Evolutionary conservation across 2,797 vertebrate species (phyloP).

Genomic region (Cryptoprocta ferox): DNA sequence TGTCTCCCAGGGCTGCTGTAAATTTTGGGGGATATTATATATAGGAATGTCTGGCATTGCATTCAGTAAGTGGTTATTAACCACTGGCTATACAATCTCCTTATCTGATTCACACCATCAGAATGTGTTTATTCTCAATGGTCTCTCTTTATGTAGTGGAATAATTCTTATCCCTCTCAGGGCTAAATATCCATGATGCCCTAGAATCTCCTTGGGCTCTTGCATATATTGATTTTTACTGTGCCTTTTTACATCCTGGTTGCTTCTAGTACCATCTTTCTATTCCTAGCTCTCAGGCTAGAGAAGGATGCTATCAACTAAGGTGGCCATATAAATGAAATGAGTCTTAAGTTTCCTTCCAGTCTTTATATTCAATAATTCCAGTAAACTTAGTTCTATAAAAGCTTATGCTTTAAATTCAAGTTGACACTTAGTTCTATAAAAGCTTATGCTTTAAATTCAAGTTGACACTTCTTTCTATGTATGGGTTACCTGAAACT

Average conservation of each 20-base stretch:
- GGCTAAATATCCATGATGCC: background rate
- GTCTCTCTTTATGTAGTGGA: background rate
- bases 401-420: background rate
- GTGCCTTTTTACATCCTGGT: background rate
- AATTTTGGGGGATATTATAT: background rate
- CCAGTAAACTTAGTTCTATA: background rate
- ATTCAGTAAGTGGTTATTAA: background rate
- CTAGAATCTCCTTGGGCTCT: background rate
- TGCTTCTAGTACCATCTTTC: background rate
- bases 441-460: background rate
- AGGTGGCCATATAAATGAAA: background rate
- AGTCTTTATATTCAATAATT: background rate
- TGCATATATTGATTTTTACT: background rate
- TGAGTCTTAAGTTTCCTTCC: background rate
- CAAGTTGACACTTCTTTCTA: background rate
- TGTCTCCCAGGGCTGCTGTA: background rate
- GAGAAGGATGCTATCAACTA: background rate
- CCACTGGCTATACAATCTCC: background rate
- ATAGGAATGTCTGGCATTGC: fast-evolving
- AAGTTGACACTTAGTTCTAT: background rate
- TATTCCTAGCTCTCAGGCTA: background rate
- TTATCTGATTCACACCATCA: background rate
- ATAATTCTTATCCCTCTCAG: background rate
- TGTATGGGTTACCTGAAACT: background rate
- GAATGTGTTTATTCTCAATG: background rate